Conservation (phyloP, 2,797 vertebrate species). For the Antrozous pallidus region DNA sequence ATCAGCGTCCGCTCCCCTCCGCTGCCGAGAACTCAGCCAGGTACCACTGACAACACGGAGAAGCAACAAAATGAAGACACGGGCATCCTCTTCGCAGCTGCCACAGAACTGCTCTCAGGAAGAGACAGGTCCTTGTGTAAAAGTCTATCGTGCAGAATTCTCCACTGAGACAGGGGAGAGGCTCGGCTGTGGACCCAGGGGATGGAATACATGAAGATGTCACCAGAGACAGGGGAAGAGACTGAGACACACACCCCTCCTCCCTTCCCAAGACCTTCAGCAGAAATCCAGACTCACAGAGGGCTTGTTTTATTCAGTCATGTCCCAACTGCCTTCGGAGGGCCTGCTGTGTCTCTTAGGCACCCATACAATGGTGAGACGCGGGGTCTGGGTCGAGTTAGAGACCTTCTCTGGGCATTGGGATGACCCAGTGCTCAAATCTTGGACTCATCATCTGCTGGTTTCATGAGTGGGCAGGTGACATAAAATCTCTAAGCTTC, state of each 20-base stretch:
- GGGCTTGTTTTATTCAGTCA: not conserved
- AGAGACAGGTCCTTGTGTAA: not conserved
- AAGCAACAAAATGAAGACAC: not conserved
- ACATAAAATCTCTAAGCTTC: not conserved
- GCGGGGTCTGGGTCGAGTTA: not conserved
- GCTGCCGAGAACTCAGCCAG: not conserved
- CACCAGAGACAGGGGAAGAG: not conserved
- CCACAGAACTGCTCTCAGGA: not conserved
- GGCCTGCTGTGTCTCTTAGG: not conserved
- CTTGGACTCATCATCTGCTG: not conserved
- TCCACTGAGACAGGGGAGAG: not conserved
- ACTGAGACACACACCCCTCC: not conserved
- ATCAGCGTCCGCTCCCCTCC: not conserved
- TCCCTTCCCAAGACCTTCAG: not conserved
- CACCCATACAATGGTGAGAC: not conserved
- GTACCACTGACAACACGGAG: fast-evolving
- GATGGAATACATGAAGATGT: not conserved
- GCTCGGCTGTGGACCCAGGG: not conserved
- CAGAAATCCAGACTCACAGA: not conserved
- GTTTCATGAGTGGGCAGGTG: not conserved
- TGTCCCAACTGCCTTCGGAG: not conserved
- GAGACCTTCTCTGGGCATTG: not conserved
- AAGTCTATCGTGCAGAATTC: not conserved
- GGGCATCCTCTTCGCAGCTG: not conserved
- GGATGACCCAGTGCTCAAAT: not conserved